Evolutionary conservation across 2,888 invertebrate species (phyloP), one percentile per base, ranked within the genome.

Genomic region (Melieria omissa): DNA sequence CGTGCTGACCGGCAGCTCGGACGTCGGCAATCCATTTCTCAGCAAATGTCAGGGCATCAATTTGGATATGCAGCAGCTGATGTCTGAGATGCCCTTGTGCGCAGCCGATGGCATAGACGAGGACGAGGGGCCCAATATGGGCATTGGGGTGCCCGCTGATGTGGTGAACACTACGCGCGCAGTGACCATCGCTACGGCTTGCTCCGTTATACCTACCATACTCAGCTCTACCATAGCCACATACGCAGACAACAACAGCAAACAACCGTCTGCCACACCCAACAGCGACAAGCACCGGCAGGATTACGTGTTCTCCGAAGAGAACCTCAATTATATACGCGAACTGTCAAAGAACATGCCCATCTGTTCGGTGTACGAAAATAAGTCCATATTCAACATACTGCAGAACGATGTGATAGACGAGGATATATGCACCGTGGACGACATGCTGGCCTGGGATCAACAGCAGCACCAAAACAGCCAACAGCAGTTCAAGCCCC

Each of bases 331-430:
- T 65, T 87, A 87, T 63, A 87, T 87, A 64, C 81, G 83, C 9
- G 87, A 87, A 76, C 79, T 87, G 12, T 87, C 87, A 0, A 85
- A 86, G 75, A 87, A 87, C 73, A 81, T 87, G 69, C 87, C 87
- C 3, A 87, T 87, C 70, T 87, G 87, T 71, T 87, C 87, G 9
- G 86, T 82, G 0, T 87, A 85, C 69, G 87, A 87, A 75, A 86
- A 86, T 73, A 86, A 86, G 71, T 87, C 87, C 0, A 87, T 86
- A 72, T 87, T 86, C 64, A 82, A 85, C 63, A 78, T 79, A 42
- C 76, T 82, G 45, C 78, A 79, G 57, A 76, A 80, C 71, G 75
- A 73, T 45, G 72, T 77, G 7, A 64, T 80, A 5, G 77, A 76
- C 14, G 66, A 70, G 3, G 77, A 79, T 29, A 72, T 80, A n/a